Evolutionary conservation across 2,113 vertebrate genomes (phyloP), one percentile per base, ranked within the genome.

Genomic region (Cynocephalus volans): DNA sequence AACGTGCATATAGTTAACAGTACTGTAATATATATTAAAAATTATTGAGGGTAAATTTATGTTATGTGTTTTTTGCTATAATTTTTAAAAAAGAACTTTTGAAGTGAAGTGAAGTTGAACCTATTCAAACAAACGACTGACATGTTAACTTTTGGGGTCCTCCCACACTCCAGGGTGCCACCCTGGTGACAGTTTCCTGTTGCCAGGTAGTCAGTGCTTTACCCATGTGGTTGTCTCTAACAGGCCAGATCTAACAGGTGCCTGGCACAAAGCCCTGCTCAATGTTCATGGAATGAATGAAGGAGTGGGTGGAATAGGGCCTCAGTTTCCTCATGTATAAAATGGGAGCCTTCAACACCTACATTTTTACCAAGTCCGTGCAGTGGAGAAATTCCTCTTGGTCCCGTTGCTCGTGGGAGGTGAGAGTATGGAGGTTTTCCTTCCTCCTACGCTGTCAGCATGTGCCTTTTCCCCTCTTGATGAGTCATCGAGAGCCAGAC

Each of bases 401-500:
- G 45, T 65, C 70, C 73, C 48, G 60, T 62, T 28, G 50, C n/a
- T 31, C 52, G 28, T 69, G 18, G 92, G 83, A 91, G 65, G 86
- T 92, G 79, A 97, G 70, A 41, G 65, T 28, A 33, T 41, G 76
- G 64, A 41, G 93, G 75, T 58, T 86, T 75, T 75, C 54, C 89
- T 97, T 96, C 67, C 92, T 89, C 89, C n/a, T 50, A 17, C 11
- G 11, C 87, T 19, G 26, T 94, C 83, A 50, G 65, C 54, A 15
- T 62, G 24, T 93, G 69, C 92, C 96, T 97, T 23, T 36, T 84
- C 86, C 60, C 86, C 88, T 97, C 90, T 64, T 23, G n/a, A 82
- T 98, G 97, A 96, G 97, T 98, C 97, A 98, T 96, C 69, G 76
- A 60, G 90, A 97, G 82, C 95, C 97, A 97, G 97, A 97, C 97